Evolutionary conservation across 2,888 invertebrate genomes (phyloP), one percentile per base, ranked within the genome.

Genomic region (Silvanus unidentatus): DNA sequence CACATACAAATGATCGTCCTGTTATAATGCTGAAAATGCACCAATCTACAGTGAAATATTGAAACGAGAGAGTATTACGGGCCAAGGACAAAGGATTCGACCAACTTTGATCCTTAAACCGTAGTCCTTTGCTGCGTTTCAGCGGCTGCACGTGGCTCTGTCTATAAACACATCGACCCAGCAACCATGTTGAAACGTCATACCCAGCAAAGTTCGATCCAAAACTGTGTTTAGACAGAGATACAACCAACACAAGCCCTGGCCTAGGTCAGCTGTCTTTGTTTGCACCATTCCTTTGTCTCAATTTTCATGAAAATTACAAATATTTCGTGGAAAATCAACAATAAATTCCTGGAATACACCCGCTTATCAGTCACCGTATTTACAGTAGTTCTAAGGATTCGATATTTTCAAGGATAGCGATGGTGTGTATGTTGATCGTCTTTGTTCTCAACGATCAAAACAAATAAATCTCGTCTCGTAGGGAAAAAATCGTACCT

Each of bases 11-110:
- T n/a, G n/a, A 22, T 22, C 22, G 22, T 22, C 22, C 22, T 22
- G 22, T 3, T 22, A 22, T 22, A 22, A 22, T 5, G 22, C 22
- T 22, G 22, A 22, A 22, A 22, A 22, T 22, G 22, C 22, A 22
- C 4, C 22, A 22, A 22, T 8, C 22, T 8, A 22, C 3, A 22
- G 22, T 22, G 22, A 22, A 22, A 22, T 22, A 22, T 22, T 22
- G 22, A 22, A 22, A 22, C 22, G 22, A 22, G 22, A 16, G 28
- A 39, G 28, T 13, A 11, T 27, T 39, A 27, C 37, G 11, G 43
- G 43, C 39, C 63, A 66, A 66, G 64, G 66, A 68, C 67, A 68
- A 66, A 66, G 66, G 63, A 68, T 60, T 55, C 56, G 61, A 47
- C 52, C 68, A 55, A 65, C 56, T 65, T 56, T 66, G 57, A 59